A percentile compares a stretch with the other conserved stretches of the same genome.
phyloP scores from a whole-genome alignment of 1,140 invertebrate genomes.

The Drosophila ohnishii region DNA sequence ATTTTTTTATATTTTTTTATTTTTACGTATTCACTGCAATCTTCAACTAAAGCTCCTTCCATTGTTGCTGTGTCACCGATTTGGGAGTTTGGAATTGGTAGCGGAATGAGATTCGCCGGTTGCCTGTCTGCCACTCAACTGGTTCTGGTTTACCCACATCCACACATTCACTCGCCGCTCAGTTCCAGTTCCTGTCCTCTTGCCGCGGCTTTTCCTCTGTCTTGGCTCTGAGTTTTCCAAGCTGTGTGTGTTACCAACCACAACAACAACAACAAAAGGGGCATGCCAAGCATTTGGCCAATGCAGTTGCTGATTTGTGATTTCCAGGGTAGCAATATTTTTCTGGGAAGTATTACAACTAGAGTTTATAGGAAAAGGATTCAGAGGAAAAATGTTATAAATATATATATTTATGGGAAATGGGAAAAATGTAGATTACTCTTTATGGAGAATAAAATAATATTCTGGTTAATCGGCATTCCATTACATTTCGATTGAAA shows the following conservation, averaged over 20 bases:
- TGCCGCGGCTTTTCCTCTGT: not conserved
- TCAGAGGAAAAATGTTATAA: not conserved
- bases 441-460: not conserved
- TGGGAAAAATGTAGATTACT: not conserved
- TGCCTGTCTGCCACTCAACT: constrained; percentile 43
- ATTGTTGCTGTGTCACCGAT: constrained; percentile 45
- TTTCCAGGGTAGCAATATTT: constrained; percentile 33
- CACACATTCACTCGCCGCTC: constrained; percentile 30
- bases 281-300: constrained; percentile 60
- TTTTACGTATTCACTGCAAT: constrained; percentile 6
- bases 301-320: constrained; percentile 57
- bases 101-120: constrained; percentile 31
- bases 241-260: constrained; percentile 40
- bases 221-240: constrained; percentile 47
- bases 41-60: not conserved
- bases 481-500: not conserved
- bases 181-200: not conserved
- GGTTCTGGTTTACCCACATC: constrained; percentile 47
- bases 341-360: not conserved
- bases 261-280: constrained; percentile 16
- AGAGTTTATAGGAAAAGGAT: not conserved
- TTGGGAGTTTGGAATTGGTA: constrained; percentile 38
- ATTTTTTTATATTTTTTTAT: constrained; percentile 6
- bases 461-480: not conserved
- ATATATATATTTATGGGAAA: not conserved